phyloP scores from a whole-genome alignment of 2,797 vertebrate species.

The Rallus crepitans region DNA sequence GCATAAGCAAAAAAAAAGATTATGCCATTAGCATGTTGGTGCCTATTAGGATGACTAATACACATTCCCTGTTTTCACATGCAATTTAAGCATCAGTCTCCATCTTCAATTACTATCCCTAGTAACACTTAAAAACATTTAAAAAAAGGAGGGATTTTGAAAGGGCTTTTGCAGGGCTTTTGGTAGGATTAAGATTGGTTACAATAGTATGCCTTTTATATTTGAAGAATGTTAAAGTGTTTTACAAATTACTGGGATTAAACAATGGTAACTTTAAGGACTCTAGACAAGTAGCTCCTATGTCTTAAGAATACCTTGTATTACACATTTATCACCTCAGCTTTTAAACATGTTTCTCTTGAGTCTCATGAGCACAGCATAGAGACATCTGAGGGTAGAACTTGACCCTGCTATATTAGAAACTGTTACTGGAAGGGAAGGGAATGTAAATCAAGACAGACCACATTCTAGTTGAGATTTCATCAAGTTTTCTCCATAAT shows the following conservation, averaged over 20 bases:
- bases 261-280: not conserved
- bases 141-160: not conserved
- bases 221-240: not conserved
- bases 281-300: not conserved
- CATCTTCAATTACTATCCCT: not conserved
- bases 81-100: not conserved
- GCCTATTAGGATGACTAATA: not conserved
- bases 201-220: not conserved
- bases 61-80: not conserved
- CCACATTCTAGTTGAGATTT: slow-evolving; percentile 31
- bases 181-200: not conserved
- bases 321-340: not conserved
- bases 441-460: slow-evolving; percentile 43
- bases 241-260: not conserved
- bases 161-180: not conserved
- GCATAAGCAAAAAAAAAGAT: not conserved
- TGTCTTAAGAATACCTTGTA: not conserved
- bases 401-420: slow-evolving; percentile 40
- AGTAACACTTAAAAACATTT: not conserved
- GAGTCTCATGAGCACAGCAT: not conserved
- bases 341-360: slow-evolving; percentile 4
- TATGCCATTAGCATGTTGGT: not conserved
- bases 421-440: slow-evolving; percentile 42
- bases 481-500: slow-evolving; percentile 39
- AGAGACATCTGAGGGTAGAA: slow-evolving; percentile 23